Conservation (phyloP, 1,140 invertebrate genomes). For the Drosophila saltans region DNA sequence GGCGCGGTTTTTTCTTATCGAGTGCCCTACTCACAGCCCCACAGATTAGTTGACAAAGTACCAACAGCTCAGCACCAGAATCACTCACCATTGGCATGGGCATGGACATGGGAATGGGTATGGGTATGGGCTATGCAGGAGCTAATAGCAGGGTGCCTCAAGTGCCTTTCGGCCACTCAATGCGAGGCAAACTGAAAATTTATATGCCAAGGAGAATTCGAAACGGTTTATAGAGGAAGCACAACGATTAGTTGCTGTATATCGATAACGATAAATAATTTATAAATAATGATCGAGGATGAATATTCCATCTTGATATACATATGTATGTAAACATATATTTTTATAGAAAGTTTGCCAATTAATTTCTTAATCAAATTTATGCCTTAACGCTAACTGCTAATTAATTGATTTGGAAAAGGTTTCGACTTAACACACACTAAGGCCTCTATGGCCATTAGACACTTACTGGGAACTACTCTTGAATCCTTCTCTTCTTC, state of each 20-base stretch:
- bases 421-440: slow-evolving; percentile 38
- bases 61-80: too few relatives aligned
- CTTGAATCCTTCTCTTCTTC: neutral
- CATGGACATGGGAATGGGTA: too few relatives aligned
- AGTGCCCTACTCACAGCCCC: slow-evolving; percentile 48
- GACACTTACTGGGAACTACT: neutral
- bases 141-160: slow-evolving; percentile 13
- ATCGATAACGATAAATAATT: too few relatives aligned
- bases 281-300: too few relatives aligned
- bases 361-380: too few relatives aligned
- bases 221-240: too few relatives aligned
- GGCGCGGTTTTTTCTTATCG: slow-evolving; percentile 56
- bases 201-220: too few relatives aligned
- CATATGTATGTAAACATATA: too few relatives aligned
- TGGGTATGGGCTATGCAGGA: neutral
- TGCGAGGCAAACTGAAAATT: neutral
- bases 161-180: slow-evolving; percentile 5
- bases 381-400: slow-evolving; percentile 12
- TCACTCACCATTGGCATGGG: too few relatives aligned
- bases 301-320: too few relatives aligned
- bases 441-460: slow-evolving; percentile 17
- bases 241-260: too few relatives aligned
- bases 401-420: slow-evolving; percentile 31
- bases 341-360: too few relatives aligned
- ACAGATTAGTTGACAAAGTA: neutral